Conservation (phyloP, 2,888 invertebrate genomes). For the Lepidocyrtoides sp. region DNA sequence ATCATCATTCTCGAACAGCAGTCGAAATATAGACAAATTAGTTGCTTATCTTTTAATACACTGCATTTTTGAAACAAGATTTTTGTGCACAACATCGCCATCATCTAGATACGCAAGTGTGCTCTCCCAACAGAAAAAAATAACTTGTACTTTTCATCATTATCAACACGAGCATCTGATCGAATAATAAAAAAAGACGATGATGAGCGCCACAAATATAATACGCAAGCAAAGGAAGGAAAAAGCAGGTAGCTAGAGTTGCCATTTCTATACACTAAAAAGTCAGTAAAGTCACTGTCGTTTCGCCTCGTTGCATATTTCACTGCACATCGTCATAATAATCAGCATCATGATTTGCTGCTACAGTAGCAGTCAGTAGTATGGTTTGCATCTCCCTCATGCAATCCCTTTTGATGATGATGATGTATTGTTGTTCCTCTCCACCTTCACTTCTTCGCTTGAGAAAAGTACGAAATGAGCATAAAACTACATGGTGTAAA, state of each 20-base stretch:
- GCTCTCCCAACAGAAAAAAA: constrained; percentile 20
- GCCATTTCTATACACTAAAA: neutral
- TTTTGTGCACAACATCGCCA: neutral
- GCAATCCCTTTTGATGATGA: constrained; percentile 1
- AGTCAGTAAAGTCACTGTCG: constrained; percentile 68
- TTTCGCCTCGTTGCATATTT: constrained; percentile 69
- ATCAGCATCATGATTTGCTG: constrained; percentile 12
- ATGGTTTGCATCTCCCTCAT: neutral
- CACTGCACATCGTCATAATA: constrained; percentile 64
- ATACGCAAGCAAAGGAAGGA: constrained; percentile 37
- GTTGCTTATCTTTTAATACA: constrained; percentile 15
- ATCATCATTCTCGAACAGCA: neutral
- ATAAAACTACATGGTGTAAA: constrained; percentile 46
- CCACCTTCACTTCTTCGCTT: constrained; percentile 25
- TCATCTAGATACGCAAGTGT: neutral
- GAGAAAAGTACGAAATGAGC: constrained; percentile 56
- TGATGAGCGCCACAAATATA: neutral
- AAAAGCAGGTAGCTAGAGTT: constrained; percentile 28
- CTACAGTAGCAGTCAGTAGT: neutral
- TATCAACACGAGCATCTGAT: constrained; percentile 17
- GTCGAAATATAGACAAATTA: constrained; percentile 23
- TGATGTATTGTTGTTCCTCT: neutral
- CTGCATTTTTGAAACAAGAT: neutral
- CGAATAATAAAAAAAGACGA: neutral
- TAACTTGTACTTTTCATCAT: constrained; percentile 60